A percentile compares a stretch with the other conserved stretches of the same genome.
These are phyloP conservation scores for Eupithecia inturbata DNA, from an alignment of 2,888 invertebrate genomes.

Conservation along the genomic window DNA sequence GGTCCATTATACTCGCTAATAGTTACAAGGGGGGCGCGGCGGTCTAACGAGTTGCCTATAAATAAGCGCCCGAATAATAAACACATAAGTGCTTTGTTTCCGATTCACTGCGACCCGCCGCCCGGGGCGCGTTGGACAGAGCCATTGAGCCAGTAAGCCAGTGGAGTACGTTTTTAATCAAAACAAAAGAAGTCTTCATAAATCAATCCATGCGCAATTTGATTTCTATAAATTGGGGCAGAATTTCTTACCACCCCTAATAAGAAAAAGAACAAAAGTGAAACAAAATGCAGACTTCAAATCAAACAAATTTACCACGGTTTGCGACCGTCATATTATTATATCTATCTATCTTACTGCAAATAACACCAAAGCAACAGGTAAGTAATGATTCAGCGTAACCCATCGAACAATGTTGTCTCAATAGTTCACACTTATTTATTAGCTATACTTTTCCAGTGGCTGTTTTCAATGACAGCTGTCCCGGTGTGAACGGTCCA, in stretches of 20 bases:
- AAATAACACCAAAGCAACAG: background rate
- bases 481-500: background rate
- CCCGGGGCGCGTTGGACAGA: background rate
- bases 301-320: background rate
- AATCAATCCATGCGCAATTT: background rate
- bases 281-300: background rate
- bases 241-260: background rate
- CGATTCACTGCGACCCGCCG: conserved; percentile 38
- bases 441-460: background rate
- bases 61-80: conserved; percentile 43
- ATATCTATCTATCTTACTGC: background rate
- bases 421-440: background rate
- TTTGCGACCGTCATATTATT: background rate
- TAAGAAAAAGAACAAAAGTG: background rate
- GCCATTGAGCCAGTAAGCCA: background rate
- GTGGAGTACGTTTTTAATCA: background rate
- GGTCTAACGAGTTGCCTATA: conserved; percentile 33
- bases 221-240: background rate
- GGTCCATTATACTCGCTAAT: conserved; percentile 1
- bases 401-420: background rate
- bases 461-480: background rate
- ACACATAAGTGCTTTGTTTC: conserved; percentile 44
- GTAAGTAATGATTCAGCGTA: background rate
- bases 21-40: conserved; percentile 5
- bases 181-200: background rate